Base-by-base conservation (phyloP, 2,888 invertebrate genomes). In the Quadroppia sp. region DNA sequence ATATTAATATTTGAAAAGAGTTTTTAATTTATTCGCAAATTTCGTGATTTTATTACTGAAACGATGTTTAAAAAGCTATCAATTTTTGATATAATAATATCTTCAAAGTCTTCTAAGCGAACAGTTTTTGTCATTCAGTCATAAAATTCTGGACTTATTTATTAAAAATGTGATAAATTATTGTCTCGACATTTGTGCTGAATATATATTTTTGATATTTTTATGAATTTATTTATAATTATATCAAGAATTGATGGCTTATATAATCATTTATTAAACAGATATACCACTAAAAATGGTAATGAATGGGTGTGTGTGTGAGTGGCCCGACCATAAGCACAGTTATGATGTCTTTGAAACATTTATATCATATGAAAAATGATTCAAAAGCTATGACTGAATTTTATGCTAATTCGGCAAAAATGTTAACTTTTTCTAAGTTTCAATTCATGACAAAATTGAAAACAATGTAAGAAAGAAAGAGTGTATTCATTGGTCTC, bases 181-280 rank as follows among this genome's bases (percentile, higher is more conserved):
- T 50, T 50, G 50, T 50, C 50, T 50, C 50, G 3, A 50, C 20
- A 50, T 23, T 50, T 50, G 20, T 50, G 50, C 23, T 50, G 50
- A 50, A 50, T 50, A 50, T 50, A n/a, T 15, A 50, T 15, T 15
- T 6, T 50, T 3, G 30, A 30, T 9, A 59, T 28, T 15, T 59
- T 59, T 30, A 28, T 28, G 25, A 15, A 59, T 30, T 23, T n/a
- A n/a, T n/a, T 53, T 23, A 59, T 59, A 28, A 59, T 59, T 59
- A 30, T 30, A 13, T 9, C 4, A 25, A 3, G 28, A 59, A 59
- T 59, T 59, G 30, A 59, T 59, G 28, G 30, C 30, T 13, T 13
- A 30, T 28, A 59, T 30, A 7, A 59, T 59, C 6, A 59, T 59
- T 59, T 59, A 59, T 59, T 59, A 59, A 59, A 59, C 30, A 59